Base-by-base conservation (phyloP, 2,113 vertebrate species). In the Grammomys surdaster region DNA sequence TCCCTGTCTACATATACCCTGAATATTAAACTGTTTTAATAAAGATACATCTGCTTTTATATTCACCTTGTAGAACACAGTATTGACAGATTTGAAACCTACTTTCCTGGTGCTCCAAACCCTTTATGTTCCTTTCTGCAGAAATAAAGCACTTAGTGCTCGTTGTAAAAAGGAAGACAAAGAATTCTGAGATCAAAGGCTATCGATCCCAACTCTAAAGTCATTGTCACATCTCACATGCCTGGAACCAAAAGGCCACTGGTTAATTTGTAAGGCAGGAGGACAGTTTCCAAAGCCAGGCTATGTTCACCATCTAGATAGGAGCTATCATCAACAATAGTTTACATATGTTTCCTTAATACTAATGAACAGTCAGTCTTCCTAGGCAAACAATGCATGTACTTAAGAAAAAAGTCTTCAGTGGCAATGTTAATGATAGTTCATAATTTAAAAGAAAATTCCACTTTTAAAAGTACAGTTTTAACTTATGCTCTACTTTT, bases 191-290 rank as follows among this genome's bases (percentile, higher is more conserved):
- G 89, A 98, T 97, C 96, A 98, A 97, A 97, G 56, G 80, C 89
- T 97, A 98, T 97, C 97, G 98, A 98, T 98, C 88, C 80, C 72
- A 94, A 69, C 97, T 97, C 72, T 86, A 96, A 96, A 98, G 81
- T 97, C 97, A 98, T 92, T 95, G 94, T 60, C 89, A 92, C 86
- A 43, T 97, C 84, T 95, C 72, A 84, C 87, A 96, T 94, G 40
- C 20, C 20, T 6, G 58, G 56, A 36, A 97, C 87, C 81, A 95
- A 96, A 96, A 76, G 36, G 96, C 77, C 0, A 56, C 56, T 94
- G 88, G 89, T 88, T 97, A 96, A 97, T 98, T 97, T 98, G 33
- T 58, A 97, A 63, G 90, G 88, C 92, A 88, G 84, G 17, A 95
- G 31, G 58, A 60, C 46, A 95, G 81, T 89, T 36, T 58, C 54